Percentiles rank a stretch among this genome's conserved stretches.
Conservation (phyloP, 2,888 invertebrate species). For the Melieria omissa region DNA sequence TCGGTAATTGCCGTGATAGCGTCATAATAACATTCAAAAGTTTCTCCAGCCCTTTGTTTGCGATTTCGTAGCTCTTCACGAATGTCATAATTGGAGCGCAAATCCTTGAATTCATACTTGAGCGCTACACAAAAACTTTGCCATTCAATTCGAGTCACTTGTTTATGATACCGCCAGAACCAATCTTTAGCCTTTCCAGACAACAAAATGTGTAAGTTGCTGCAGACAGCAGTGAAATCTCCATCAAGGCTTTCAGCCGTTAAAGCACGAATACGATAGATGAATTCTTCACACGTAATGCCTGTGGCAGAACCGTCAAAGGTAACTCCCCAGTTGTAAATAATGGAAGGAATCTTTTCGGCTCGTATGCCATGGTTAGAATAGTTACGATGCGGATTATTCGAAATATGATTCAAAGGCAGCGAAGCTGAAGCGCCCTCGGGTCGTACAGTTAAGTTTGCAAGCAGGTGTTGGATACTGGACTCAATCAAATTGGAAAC, state of each 20-base stretch:
- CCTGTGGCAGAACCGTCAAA: slow-evolving; percentile 25
- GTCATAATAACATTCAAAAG: slow-evolving; percentile 29
- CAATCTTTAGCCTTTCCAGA: slow-evolving; percentile 28
- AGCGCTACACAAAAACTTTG: slow-evolving; percentile 28
- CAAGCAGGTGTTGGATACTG: background rate
- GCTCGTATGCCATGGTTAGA: background rate
- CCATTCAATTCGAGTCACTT: slow-evolving; percentile 17
- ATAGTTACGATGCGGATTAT: background rate
- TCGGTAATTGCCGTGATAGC: background rate
- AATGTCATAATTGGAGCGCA: slow-evolving; percentile 29
- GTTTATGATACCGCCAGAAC: slow-evolving; percentile 34
- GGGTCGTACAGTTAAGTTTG: background rate
- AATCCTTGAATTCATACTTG: slow-evolving; percentile 23
- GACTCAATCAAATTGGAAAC: slow-evolving; percentile 1
- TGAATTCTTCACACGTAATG: slow-evolving; percentile 31
- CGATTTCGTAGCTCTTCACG: slow-evolving; percentile 29
- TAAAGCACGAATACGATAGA: slow-evolving; percentile 29
- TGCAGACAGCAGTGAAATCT: slow-evolving; percentile 23
- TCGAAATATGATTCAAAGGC: background rate
- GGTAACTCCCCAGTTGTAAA: slow-evolving; percentile 22
- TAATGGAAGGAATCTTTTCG: slow-evolving; percentile 11
- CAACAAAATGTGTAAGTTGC: slow-evolving; percentile 27
- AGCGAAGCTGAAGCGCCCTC: too few species aligned
- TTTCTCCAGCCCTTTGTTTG: slow-evolving; percentile 25
- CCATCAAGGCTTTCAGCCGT: slow-evolving; percentile 20